Conservation (phyloP, 2,113 vertebrate species). For the Enhydra lutris region DNA sequence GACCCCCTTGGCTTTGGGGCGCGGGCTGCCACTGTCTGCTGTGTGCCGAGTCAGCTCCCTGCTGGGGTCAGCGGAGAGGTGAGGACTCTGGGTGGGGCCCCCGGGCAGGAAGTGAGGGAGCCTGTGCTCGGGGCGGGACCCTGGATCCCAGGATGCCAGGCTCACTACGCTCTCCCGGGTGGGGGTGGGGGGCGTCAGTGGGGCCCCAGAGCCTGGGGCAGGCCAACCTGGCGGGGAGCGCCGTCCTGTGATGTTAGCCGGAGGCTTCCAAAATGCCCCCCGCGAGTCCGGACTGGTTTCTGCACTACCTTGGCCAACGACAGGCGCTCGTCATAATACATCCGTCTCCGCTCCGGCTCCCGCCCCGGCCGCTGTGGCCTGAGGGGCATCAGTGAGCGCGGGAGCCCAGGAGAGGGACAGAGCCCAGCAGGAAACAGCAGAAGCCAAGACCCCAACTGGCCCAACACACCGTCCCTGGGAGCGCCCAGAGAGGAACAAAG, state of each 20-base stretch:
- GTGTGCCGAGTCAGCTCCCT: neutral
- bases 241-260: neutral
- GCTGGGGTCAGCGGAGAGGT: too few relatives aligned
- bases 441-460: neutral
- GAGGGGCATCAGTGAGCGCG: neutral
- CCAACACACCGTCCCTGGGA: neutral
- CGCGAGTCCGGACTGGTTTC: neutral
- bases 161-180: too few relatives aligned
- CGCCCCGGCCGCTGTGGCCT: neutral
- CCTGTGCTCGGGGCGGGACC: neutral
- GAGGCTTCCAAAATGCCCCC: neutral
- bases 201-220: neutral
- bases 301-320: neutral
- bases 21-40: too few relatives aligned
- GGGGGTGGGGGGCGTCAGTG: fast-evolving
- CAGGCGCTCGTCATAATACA: neutral
- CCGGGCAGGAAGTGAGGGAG: neutral
- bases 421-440: neutral
- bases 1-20: too few relatives aligned
- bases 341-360: neutral
- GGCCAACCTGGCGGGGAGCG: neutral
- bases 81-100: too few relatives aligned
- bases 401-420: neutral
- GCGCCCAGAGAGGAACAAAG: neutral
- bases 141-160: neutral